Evolutionary conservation across 2,797 vertebrate genomes (phyloP), one percentile per base, ranked within the genome.

Genomic region (Pogonophryne albipinna): DNA sequence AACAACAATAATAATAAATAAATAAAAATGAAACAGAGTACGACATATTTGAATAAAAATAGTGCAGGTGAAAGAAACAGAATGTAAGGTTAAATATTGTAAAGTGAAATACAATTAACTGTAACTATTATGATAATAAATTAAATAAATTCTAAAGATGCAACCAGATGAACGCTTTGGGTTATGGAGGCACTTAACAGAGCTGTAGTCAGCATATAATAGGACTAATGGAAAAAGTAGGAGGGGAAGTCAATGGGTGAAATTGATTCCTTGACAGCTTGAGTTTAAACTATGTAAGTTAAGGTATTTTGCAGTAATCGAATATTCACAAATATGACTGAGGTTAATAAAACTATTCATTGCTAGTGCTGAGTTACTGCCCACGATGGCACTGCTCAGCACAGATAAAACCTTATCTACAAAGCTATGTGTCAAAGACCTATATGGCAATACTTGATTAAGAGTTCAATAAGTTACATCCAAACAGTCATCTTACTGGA

Each of bases 341-440:
- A 41, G 17, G 34, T 27, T 50, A 31, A 51, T 31, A 59, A 46
- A 62, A 44, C 0, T 6, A 38, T 13, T 15, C 10, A 49, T 9
- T 34, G 6, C 11, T 14, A 5, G 31, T 4, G 15, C 56, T 27
- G 11, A 17, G 58, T 45, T 44, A 64, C 2, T 23, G 2, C 38
- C 23, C 2, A 46, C n/a, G 11, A 68, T 52, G 62, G 9, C 31
- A 45, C 3, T 31, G 16, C 41, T 70, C 10, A 53, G 59, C 7
- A 84, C 76, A 79, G 34, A 38, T 38, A 63, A 46, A 50, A 16
- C 9, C 19, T 66, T 67, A 84, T 82, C 66, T 55, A 15, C 1
- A 7, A 3, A 14, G 17, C n/a, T n/a, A 14, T 20, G 19, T 65
- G 52, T 83, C 76, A 79, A 82, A 90, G 85, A 86, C 71, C 74